phyloP scores from a whole-genome alignment of 2,113 vertebrate species.

The Balaenoptera acutorostrata region DNA sequence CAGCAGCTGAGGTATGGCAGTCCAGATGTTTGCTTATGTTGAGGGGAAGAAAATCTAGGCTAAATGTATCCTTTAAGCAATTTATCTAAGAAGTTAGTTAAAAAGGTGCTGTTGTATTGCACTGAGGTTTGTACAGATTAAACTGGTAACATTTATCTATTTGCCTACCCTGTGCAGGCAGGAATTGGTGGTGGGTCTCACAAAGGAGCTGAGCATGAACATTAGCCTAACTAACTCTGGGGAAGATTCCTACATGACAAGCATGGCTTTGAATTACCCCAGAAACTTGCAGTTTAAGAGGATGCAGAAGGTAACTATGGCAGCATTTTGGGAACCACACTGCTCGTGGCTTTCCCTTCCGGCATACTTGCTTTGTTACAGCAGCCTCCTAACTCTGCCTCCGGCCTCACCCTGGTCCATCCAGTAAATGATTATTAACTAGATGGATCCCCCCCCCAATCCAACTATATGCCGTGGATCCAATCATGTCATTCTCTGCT shows the following conservation, averaged over 20 bases:
- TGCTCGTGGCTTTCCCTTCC: neutral
- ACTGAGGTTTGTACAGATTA: neutral
- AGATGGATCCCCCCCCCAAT: neutral
- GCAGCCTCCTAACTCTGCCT: neutral
- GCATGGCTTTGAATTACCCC: conserved; percentile 64
- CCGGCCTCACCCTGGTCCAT: neutral
- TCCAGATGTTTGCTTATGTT: neutral
- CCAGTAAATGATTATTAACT: neutral
- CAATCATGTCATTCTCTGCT: neutral
- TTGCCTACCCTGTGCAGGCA: conserved; percentile 40
- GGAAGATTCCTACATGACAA: conserved; percentile 73
- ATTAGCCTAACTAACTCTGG: conserved; percentile 63
- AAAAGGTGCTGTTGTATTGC: neutral
- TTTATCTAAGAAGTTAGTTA: neutral
- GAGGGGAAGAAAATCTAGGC: neutral
- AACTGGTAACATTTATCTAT: neutral
- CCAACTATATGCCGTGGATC: neutral
- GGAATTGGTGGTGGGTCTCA: conserved; percentile 66
- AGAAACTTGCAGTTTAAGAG: conserved; percentile 64
- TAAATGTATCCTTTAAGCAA: neutral
- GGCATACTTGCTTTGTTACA: neutral
- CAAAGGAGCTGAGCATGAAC: conserved; percentile 55
- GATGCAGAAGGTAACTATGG: conserved; percentile 65
- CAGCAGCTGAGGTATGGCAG: neutral
- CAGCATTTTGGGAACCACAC: neutral